Evolutionary conservation across 2,797 vertebrate species (phyloP).

Genomic region (Semotilus atromaculatus): DNA sequence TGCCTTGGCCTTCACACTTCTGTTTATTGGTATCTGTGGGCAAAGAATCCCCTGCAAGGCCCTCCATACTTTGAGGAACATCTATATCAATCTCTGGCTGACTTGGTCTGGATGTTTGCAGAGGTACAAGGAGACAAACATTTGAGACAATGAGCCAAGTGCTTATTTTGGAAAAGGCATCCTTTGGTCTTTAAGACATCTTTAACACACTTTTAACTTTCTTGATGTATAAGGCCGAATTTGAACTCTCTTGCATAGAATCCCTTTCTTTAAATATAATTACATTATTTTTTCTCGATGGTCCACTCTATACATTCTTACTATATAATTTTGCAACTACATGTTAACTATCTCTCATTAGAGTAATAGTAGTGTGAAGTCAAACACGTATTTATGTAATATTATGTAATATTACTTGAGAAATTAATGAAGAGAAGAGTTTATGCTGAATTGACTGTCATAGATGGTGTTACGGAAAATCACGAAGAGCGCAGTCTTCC

Average conservation of each 20-base stretch:
- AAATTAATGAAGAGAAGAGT: no score
- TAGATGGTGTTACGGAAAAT: no score
- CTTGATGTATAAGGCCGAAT: neutral
- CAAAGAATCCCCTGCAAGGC: constrained; percentile 4
- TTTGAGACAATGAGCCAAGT: neutral
- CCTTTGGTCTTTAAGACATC: neutral
- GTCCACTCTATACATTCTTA: neutral
- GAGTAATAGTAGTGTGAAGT: no score
- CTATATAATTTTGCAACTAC: neutral
- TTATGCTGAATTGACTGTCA: no score
- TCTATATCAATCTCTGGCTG: neutral
- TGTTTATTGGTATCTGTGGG: constrained; percentile 43
- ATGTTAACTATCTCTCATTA: neutral
- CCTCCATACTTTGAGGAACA: constrained; percentile 16
- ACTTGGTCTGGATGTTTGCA: neutral
- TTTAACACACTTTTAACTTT: neutral
- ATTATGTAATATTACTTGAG: no score
- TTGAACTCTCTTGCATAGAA: neutral
- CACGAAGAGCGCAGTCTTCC: no score
- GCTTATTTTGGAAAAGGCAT: neutral
- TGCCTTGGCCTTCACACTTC: constrained; percentile 57
- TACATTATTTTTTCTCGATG: neutral
- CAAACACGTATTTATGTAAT: no score
- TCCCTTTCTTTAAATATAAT: neutral
- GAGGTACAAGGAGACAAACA: neutral